Conservation (phyloP, 2,113 vertebrate genomes). For the Hemiprocne comata region DNA sequence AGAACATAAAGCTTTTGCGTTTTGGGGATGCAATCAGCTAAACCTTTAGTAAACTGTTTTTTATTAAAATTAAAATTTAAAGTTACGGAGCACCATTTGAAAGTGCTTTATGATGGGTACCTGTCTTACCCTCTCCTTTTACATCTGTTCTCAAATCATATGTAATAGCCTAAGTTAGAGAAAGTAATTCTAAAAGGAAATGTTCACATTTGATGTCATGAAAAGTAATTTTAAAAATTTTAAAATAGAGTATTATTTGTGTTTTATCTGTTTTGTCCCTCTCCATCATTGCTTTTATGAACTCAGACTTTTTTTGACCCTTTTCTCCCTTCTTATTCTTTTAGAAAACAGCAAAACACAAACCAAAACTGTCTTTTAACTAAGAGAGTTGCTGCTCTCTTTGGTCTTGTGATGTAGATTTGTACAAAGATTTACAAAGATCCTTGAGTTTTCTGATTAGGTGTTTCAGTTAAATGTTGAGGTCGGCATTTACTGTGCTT, state of each 20-base stretch:
- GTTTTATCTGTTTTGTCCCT: not conserved
- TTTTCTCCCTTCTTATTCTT: not conserved
- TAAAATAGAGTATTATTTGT: not conserved
- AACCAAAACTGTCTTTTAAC: not conserved
- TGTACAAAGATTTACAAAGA: not conserved
- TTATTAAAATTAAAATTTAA: not conserved
- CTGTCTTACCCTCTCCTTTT: not conserved
- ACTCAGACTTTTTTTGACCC: not conserved
- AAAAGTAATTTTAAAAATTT: not conserved
- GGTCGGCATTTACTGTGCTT: not conserved
- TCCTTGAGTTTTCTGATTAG: not conserved
- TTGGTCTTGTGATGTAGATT: conserved; percentile 17
- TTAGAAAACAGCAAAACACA: not conserved
- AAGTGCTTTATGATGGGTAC: not conserved
- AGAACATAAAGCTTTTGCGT: not conserved
- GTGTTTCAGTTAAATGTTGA: conserved; percentile 11
- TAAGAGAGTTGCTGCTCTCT: not conserved
- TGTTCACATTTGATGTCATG: not conserved
- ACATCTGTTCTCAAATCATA: not conserved
- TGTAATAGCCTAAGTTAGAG: not conserved
- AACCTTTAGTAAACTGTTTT: not conserved
- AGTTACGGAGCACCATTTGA: not conserved
- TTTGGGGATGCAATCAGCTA: no score
- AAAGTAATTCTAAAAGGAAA: not conserved
- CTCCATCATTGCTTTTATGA: not conserved